Conservation (phyloP, 2,113 vertebrate species). For the Xyliphius kryptos region DNA sequence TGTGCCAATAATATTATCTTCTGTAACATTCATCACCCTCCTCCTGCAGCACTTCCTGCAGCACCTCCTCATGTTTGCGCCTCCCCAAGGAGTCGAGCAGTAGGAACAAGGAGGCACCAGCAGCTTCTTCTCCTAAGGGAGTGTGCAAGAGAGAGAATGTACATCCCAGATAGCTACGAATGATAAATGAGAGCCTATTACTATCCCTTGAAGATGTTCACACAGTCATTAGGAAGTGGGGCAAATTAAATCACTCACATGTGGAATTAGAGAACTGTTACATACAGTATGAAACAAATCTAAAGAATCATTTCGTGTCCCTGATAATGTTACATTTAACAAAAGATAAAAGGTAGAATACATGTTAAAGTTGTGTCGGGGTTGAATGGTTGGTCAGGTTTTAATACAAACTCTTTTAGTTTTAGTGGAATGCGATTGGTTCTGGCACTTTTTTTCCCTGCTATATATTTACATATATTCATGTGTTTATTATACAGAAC, state of each 20-base stretch:
- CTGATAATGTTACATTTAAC: slow-evolving; percentile 12
- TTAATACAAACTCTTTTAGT: slow-evolving; percentile 9
- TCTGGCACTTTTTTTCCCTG: background rate
- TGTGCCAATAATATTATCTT: slow-evolving; percentile 77
- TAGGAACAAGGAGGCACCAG: slow-evolving; percentile 66
- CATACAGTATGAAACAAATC: slow-evolving; percentile 21
- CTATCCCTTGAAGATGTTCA: slow-evolving; percentile 56
- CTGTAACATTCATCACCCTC: slow-evolving; percentile 76
- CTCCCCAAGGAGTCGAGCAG: slow-evolving; percentile 74
- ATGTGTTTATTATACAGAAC: no score
- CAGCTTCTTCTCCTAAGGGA: slow-evolving; percentile 66
- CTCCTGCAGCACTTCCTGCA: slow-evolving; percentile 57
- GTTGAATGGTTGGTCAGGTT: slow-evolving; percentile 8
- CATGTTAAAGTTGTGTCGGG: slow-evolving; percentile 1
- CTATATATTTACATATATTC: background rate
- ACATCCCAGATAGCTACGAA: slow-evolving; percentile 22
- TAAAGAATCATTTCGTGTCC: slow-evolving; percentile 16
- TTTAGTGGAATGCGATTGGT: background rate
- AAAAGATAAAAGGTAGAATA: background rate
- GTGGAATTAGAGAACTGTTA: slow-evolving; percentile 39
- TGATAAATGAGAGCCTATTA: slow-evolving; percentile 62
- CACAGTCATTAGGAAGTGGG: slow-evolving; percentile 40
- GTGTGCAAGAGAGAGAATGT: slow-evolving; percentile 7
- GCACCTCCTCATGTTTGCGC: slow-evolving; percentile 68
- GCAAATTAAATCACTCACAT: slow-evolving; percentile 43